A percentile compares a stretch with the other conserved stretches of the same genome.
These are phyloP conservation scores for Carcina quercana DNA, from an alignment of 2,888 invertebrate species.

Conservation along the genomic window DNA sequence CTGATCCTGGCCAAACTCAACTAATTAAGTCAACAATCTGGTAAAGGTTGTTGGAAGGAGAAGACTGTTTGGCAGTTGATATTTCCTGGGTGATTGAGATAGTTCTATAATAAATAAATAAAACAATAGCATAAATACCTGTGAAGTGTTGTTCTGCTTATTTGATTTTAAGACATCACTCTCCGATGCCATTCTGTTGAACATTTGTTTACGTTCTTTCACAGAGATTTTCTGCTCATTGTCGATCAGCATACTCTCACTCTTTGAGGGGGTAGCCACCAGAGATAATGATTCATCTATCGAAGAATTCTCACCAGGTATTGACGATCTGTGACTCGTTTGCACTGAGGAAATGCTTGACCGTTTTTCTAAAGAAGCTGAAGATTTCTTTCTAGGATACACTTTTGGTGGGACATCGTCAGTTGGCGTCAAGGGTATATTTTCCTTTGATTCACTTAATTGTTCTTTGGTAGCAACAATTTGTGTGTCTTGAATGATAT, in stretches of 20 bases:
- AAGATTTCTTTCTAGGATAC: conserved; percentile 46
- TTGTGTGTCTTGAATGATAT: conserved; percentile 38
- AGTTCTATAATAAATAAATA: too few species aligned
- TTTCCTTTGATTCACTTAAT: conserved; percentile 19
- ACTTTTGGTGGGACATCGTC: conserved; percentile 49
- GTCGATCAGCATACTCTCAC: conserved; percentile 57
- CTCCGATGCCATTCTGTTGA: conserved; percentile 93
- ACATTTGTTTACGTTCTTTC: conserved; percentile 93
- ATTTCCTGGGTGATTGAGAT: too few species aligned
- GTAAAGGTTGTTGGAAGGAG: too few species aligned
- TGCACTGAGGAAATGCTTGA: conserved; percentile 26
- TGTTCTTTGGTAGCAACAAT: conserved; percentile 17
- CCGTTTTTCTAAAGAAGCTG: conserved; percentile 37
- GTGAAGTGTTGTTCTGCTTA: conserved; percentile 36
- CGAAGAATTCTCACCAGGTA: conserved; percentile 32
- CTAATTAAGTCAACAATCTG: too few species aligned
- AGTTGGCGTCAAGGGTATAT: not conserved
- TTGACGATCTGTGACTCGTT: conserved; percentile 28
- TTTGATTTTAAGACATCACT: conserved; percentile 76
- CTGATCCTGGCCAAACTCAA: too few species aligned
- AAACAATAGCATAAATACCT: too few species aligned
- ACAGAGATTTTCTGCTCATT: conserved; percentile 86
- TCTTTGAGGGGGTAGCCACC: conserved; percentile 42
- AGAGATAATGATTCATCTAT: conserved; percentile 27
- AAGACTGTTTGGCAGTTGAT: too few species aligned